A percentile compares a stretch with the other conserved stretches of the same genome.
Evolutionary conservation across 2,797 vertebrate genomes (phyloP).

Genomic region (Acipenser ruthenus): DNA sequence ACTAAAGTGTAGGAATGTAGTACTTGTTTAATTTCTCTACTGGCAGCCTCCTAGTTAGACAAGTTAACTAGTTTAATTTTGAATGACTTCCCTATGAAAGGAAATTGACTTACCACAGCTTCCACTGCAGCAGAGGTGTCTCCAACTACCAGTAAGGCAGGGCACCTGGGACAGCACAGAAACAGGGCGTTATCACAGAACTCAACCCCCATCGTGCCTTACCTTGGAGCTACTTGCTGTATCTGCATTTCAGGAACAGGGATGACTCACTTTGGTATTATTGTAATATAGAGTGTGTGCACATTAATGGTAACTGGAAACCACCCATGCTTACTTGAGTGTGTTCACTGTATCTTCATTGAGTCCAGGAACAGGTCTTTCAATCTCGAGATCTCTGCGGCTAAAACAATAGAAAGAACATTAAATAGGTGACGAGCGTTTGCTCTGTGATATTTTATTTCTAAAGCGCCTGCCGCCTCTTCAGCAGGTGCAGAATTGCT

Average conservation of each 20-base stretch:
- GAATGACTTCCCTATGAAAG: not conserved
- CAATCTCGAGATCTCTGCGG: constrained; percentile 80
- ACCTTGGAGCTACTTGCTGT: no score
- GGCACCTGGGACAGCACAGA: constrained; percentile 60
- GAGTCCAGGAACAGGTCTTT: constrained; percentile 71
- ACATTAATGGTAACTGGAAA: not conserved
- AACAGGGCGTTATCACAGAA: no score
- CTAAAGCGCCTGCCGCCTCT: no score
- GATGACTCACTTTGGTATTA: not conserved
- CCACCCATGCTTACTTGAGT: constrained; percentile 66
- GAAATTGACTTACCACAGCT: constrained; percentile 71
- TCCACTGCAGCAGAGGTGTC: constrained; percentile 88
- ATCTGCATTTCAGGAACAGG: not conserved
- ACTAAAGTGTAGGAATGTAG: no score
- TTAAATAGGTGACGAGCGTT: no score
- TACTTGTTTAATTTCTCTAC: no score
- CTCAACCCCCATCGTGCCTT: no score
- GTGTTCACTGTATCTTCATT: constrained; percentile 69
- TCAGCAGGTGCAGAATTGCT: no score
- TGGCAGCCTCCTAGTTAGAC: not conserved
- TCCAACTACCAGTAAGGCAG: constrained; percentile 80
- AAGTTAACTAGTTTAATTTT: not conserved
- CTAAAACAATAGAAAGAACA: constrained; percentile 45
- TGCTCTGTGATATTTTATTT: no score
- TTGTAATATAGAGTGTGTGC: not conserved